Evolutionary conservation across 2,888 invertebrate species (phyloP), one percentile per base, ranked within the genome.

Genomic region (Polyommatus iphigenia): DNA sequence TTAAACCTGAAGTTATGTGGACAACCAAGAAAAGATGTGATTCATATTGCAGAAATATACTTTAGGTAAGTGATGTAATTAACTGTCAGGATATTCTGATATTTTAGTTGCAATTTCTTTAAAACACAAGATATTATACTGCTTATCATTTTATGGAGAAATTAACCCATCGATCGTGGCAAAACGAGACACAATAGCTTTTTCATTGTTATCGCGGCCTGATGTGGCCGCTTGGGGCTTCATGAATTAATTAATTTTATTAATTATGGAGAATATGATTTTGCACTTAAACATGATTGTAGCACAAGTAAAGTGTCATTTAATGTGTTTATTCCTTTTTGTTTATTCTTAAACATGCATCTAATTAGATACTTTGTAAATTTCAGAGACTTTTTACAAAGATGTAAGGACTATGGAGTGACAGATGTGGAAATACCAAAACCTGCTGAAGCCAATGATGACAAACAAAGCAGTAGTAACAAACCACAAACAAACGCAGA

Each of bases 321-420:
- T 41, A 41, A 10, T 41, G 41, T 50, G 50, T 50, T 50, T 50
- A 15, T 50, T 50, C 50, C 50, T 72, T 36, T 72, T 36, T 32
- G 15, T 13, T n/a, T 20, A 59, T 73, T 36, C 15, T 15, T 41
- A 57, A 20, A 36, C 18, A 41, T 18, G 24, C 20, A 59, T 50
- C 6, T 59, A 46, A n/a, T n/a, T 36, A 46, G 5, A 46, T n/a
- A 41, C n/a, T 18, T 80, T 59, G 59, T 59, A 71, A 76, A 62
- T 88, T 90, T 1, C 87, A 96, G 96, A 85, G 99, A 99, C 88
- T 99, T 97, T 85, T 88, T 99, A 32, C 95, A 96, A 84, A 95
- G 99, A 81, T 96, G 97, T 83, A 96, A 97, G 86, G 96, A 96
- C 79, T 99, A 99, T 88, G 96, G 96, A 29, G 93, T 98, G 8